Percentiles rank a stretch among this genome's conserved stretches.
Evolutionary conservation across 2,888 invertebrate species (phyloP).

Genomic region (Clepsis dumicolana): DNA sequence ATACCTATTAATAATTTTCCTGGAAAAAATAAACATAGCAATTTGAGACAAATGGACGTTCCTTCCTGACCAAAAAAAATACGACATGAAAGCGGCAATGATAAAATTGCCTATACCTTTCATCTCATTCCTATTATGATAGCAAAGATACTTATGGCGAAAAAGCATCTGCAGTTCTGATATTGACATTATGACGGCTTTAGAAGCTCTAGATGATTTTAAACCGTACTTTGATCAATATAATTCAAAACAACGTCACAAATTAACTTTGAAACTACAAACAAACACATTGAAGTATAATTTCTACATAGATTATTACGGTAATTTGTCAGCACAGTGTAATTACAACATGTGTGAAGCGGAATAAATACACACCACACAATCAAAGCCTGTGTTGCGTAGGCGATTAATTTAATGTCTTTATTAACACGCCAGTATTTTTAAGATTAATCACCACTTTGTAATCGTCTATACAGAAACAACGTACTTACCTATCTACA

Average conservation of each 20-base stretch:
- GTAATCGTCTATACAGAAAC: conserved; percentile 20
- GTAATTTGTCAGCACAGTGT: conserved; percentile 35
- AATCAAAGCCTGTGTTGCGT: conserved; percentile 33
- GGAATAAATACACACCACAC: conserved; percentile 32
- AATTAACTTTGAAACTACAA: background rate
- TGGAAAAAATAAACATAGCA: too few relatives aligned
- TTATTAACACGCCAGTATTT: conserved; percentile 37
- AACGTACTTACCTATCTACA: conserved; percentile 12
- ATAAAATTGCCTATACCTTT: too few relatives aligned
- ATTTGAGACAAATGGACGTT: too few relatives aligned
- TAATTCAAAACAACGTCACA: background rate
- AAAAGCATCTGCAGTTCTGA: too few relatives aligned
- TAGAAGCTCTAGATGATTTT: background rate
- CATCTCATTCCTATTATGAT: too few relatives aligned
- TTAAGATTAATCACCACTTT: conserved; percentile 27
- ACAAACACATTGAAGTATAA: conserved; percentile 11
- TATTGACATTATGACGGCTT: background rate
- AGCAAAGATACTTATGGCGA: too few relatives aligned
- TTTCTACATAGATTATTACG: conserved; percentile 30
- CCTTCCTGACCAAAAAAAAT: too few relatives aligned
- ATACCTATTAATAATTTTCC: too few relatives aligned
- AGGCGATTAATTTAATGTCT: conserved; percentile 41
- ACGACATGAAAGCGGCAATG: too few relatives aligned
- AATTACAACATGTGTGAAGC: conserved; percentile 38
- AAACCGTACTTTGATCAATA: background rate